A percentile compares a stretch with the other conserved stretches of the same genome.
Evolutionary conservation across 37 sponge, comb jelly and placozoan species (phyloP).

Genomic region (Agelas oroides): DNA sequence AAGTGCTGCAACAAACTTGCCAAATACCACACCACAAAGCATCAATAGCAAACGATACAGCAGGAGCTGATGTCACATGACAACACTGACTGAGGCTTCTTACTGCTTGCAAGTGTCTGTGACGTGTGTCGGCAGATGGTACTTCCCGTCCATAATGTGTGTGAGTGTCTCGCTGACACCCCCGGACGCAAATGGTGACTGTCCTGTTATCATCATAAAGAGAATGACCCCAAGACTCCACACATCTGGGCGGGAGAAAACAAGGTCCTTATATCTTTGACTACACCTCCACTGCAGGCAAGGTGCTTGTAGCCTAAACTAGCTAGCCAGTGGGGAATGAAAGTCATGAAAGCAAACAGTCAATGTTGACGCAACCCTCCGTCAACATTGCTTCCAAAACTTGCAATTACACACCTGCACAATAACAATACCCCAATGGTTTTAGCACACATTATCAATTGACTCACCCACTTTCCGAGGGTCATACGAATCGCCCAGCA

Average conservation of each 20-base stretch:
- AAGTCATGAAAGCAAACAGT: too few relatives aligned
- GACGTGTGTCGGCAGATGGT: slow-evolving; percentile 79
- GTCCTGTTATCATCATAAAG: slow-evolving; percentile 92
- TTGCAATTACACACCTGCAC: slow-evolving; percentile 4
- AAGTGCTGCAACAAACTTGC: too few relatives aligned
- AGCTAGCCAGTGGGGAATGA: background rate
- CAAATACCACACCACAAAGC: too few relatives aligned
- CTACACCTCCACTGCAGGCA: background rate
- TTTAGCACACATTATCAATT: too few relatives aligned
- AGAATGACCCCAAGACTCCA: slow-evolving; percentile 99
- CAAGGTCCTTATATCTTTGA: background rate
- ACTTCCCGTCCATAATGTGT: slow-evolving; percentile 95
- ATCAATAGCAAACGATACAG: too few relatives aligned
- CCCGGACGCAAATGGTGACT: slow-evolving; percentile 89
- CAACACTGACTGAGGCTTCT: slow-evolving; percentile 28
- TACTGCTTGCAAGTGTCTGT: slow-evolving; percentile 75
- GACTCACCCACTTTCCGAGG: slow-evolving; percentile 90
- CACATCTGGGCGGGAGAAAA: slow-evolving; percentile 67
- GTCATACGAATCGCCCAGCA: slow-evolving; percentile 94
- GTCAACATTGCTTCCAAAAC: too few relatives aligned
- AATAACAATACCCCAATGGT: background rate
- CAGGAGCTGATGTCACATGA: too few relatives aligned
- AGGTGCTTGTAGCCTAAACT: background rate
- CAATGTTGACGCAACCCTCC: too few relatives aligned
- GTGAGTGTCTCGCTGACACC: slow-evolving; percentile 94